phyloP scores from a whole-genome alignment of 2,797 vertebrate species.

The Vireo griseus region DNA sequence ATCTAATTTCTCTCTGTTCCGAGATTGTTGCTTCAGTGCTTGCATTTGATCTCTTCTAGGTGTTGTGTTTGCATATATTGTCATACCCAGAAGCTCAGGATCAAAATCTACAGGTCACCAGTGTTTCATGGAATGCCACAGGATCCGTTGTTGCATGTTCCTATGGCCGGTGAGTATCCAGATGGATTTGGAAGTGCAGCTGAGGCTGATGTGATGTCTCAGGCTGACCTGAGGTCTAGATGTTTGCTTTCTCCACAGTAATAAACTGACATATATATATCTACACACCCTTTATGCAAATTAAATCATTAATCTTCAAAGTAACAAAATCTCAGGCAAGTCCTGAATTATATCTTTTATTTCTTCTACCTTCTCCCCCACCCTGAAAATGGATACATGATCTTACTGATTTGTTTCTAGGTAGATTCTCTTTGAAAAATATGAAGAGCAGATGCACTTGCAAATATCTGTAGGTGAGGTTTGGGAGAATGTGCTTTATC shows the following conservation, averaged over 20 bases:
- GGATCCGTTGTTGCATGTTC: conserved; percentile 89
- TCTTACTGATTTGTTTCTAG: background rate
- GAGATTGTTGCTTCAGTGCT: background rate
- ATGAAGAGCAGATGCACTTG: background rate
- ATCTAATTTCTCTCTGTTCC: background rate
- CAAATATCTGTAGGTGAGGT: background rate
- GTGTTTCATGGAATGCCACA: conserved; percentile 88
- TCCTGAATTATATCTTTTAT: background rate
- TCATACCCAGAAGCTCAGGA: conserved; percentile 78
- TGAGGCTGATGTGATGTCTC: background rate
- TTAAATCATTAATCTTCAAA: background rate
- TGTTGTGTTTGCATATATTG: conserved; percentile 80
- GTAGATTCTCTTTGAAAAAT: background rate
- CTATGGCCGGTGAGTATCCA: conserved; percentile 84
- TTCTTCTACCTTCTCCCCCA: background rate
- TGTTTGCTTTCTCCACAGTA: background rate
- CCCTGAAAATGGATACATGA: background rate
- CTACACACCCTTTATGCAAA: background rate
- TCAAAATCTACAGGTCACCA: conserved; percentile 83
- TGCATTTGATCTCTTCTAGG: conserved; percentile 70
- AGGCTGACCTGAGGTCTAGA: background rate
- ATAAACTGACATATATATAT: background rate
- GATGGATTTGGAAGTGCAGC: background rate
- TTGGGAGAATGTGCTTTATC: background rate
- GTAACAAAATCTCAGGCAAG: background rate